Conservation (phyloP, 2,797 vertebrate species). For the Hoplostethus atlanticus region DNA sequence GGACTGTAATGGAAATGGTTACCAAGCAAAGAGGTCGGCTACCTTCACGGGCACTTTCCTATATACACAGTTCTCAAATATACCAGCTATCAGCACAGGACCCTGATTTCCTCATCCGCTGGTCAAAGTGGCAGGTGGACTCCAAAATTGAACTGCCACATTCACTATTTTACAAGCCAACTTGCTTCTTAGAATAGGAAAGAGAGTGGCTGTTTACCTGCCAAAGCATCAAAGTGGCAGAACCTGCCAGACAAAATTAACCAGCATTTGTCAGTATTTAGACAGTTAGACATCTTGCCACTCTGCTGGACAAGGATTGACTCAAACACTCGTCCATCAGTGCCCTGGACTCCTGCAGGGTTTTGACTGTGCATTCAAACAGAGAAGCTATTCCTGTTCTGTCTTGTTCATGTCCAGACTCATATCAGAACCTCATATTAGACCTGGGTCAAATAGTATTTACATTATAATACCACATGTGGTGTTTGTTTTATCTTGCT, state of each 20-base stretch:
- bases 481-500: neutral
- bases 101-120: neutral
- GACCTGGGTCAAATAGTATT: neutral
- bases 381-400: slow-evolving; percentile 10
- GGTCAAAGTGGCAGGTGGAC: slow-evolving; percentile 13
- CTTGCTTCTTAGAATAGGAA: neutral
- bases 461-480: neutral
- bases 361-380: slow-evolving; percentile 6
- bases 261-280: neutral
- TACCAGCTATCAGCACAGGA: neutral
- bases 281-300: neutral
- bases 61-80: neutral
- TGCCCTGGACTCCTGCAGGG: neutral
- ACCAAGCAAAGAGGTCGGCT: slow-evolving; percentile 8
- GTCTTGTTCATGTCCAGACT: neutral
- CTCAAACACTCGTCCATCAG: neutral
- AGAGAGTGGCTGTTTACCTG: neutral
- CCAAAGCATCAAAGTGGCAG: neutral
- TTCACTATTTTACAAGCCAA: neutral
- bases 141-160: neutral
- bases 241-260: neutral
- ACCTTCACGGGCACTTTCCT: neutral
- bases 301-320: neutral
- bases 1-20: slow-evolving; percentile 25
- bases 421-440: neutral